phyloP scores from a whole-genome alignment of 2,888 invertebrate species.

The Drosophila aldrichi region DNA sequence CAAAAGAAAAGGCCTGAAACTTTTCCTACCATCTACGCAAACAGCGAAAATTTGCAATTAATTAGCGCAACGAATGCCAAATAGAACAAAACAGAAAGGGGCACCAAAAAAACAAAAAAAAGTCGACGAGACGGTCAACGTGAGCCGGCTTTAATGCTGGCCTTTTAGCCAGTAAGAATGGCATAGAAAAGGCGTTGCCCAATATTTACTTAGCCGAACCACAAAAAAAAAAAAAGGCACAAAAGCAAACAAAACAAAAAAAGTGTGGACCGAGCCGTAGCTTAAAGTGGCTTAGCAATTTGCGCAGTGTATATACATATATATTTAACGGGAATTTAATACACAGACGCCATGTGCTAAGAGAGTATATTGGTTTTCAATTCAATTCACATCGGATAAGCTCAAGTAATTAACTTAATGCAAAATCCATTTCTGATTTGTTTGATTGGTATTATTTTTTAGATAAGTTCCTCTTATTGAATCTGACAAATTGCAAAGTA shows the following conservation, averaged over 20 bases:
- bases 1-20: constrained; percentile 35
- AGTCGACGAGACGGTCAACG: constrained; percentile 48
- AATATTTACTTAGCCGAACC: constrained; percentile 56
- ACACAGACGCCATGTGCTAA: neutral
- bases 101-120: neutral
- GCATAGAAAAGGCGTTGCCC: constrained; percentile 55
- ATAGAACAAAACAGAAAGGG: constrained; percentile 13
- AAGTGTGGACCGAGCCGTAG: constrained; percentile 23
- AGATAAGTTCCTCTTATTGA: neutral
- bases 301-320: constrained; percentile 40
- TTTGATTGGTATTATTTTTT: neutral
- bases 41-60: constrained; percentile 66
- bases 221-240: constrained; percentile 18
- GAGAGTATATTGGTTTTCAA: constrained; percentile 4
- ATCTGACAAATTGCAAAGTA: neutral
- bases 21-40: constrained; percentile 64
- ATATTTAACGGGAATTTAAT: constrained; percentile 41
- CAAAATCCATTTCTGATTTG: neutral
- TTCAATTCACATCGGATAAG: too few species aligned
- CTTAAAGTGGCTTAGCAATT: constrained; percentile 40
- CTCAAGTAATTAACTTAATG: neutral
- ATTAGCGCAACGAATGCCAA: constrained; percentile 63
- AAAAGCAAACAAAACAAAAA: constrained; percentile 19
- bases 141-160: constrained; percentile 64
- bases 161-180: constrained; percentile 38